These are phyloP conservation scores for Blastobasis adustella DNA, from an alignment of 2,888 invertebrate species.

Conservation along the genomic window DNA sequence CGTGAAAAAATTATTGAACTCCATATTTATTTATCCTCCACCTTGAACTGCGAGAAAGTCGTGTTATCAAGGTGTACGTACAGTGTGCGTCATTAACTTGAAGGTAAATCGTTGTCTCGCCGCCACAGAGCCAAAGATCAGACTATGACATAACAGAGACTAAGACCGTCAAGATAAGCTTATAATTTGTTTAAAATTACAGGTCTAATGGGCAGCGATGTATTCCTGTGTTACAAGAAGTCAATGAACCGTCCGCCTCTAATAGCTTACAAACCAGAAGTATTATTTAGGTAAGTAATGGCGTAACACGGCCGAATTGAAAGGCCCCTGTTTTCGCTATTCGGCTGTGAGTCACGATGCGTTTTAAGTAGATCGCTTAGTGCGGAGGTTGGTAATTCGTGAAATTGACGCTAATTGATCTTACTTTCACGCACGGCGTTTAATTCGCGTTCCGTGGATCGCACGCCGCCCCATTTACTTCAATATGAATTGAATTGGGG, in stretches of 20 bases:
- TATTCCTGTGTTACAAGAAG: conserved; percentile 99
- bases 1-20: too few species aligned
- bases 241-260: conserved; percentile 97
- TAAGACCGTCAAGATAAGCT: too few species aligned
- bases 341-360: neutral
- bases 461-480: conserved; percentile 5
- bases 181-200: conserved; percentile 36
- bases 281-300: conserved; percentile 71
- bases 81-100: too few species aligned
- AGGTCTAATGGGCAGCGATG: conserved; percentile 94
- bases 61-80: too few species aligned
- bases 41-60: too few species aligned
- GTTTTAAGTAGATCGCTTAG: neutral
- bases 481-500: neutral
- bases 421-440: conserved; percentile 26
- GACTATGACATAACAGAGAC: too few species aligned
- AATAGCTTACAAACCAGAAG: conserved; percentile 94
- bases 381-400: conserved; percentile 5
- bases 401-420: conserved; percentile 21
- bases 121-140: too few species aligned
- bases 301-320: neutral
- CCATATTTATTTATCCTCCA: too few species aligned
- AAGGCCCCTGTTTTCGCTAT: neutral
- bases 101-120: too few species aligned
- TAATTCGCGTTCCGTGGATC: conserved; percentile 21